phyloP scores from a whole-genome alignment of 2,113 vertebrate species.

The Nyctibius bracteatus region DNA sequence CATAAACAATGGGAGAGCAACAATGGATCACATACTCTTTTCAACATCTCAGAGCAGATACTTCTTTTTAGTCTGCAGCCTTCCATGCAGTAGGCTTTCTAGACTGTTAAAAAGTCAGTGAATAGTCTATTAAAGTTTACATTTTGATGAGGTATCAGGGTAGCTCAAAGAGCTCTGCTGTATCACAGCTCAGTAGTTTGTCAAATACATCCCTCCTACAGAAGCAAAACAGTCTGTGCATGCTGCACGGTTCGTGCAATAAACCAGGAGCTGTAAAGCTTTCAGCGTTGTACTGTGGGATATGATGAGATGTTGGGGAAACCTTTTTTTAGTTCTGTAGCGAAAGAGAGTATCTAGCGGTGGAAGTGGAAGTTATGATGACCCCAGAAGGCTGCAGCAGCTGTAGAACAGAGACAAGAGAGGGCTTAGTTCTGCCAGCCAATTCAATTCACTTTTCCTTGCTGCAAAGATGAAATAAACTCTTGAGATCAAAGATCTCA shows the following conservation, averaged over 20 bases:
- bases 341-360: background rate
- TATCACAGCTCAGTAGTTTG: background rate
- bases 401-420: constrained; percentile 44
- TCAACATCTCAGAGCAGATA: background rate
- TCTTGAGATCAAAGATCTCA: constrained; percentile 63
- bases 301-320: background rate
- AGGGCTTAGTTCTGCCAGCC: constrained; percentile 42
- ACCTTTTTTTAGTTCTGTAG: background rate
- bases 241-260: background rate
- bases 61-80: background rate
- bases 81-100: background rate
- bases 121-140: background rate
- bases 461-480: constrained; percentile 60
- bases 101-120: background rate
- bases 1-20: background rate
- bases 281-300: background rate
- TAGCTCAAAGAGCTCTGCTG: background rate
- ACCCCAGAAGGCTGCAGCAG: constrained; percentile 27
- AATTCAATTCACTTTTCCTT: constrained; percentile 54
- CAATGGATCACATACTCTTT: background rate
- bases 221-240: background rate
- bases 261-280: constrained; percentile 5
- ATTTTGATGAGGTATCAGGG: background rate
- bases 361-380: background rate
- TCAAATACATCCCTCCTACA: background rate